A percentile compares a stretch with the other conserved stretches of the same genome.
Evolutionary conservation across 2,888 invertebrate genomes (phyloP).

Genomic region (Vesta saturnalis): DNA sequence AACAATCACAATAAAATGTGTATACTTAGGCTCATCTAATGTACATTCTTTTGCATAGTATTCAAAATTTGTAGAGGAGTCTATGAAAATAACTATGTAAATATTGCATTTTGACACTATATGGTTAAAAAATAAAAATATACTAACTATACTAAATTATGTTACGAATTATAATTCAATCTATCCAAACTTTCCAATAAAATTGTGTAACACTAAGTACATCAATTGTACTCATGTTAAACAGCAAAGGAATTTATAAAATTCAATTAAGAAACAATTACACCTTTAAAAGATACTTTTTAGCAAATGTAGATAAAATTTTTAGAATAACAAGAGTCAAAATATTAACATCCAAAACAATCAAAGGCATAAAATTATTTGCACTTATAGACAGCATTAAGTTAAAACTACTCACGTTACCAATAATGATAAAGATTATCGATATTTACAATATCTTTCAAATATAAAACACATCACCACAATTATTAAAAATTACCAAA

Average conservation of each 20-base stretch:
- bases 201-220: constrained; percentile 4
- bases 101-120: constrained; percentile 17
- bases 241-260: constrained; percentile 40
- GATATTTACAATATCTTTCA: too few relatives aligned
- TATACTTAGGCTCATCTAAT: too few relatives aligned
- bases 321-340: neutral
- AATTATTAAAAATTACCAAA: neutral
- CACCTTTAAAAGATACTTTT: constrained; percentile 14
- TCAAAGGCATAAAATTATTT: neutral
- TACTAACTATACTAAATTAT: constrained; percentile 15
- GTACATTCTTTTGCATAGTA: neutral
- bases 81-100: constrained; percentile 30
- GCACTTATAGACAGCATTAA: neutral
- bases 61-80: constrained; percentile 15
- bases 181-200: neutral
- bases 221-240: constrained; percentile 21
- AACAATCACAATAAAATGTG: too few relatives aligned
- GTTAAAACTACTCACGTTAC: neutral
- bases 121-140: neutral
- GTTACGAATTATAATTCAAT: neutral
- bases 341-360: neutral
- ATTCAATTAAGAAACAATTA: constrained; percentile 36
- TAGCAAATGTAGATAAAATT: constrained; percentile 20
- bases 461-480: neutral
- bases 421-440: neutral